These are phyloP conservation scores for Dysdera silvatica DNA, from an alignment of 1,140 invertebrate species.

Conservation along the genomic window DNA sequence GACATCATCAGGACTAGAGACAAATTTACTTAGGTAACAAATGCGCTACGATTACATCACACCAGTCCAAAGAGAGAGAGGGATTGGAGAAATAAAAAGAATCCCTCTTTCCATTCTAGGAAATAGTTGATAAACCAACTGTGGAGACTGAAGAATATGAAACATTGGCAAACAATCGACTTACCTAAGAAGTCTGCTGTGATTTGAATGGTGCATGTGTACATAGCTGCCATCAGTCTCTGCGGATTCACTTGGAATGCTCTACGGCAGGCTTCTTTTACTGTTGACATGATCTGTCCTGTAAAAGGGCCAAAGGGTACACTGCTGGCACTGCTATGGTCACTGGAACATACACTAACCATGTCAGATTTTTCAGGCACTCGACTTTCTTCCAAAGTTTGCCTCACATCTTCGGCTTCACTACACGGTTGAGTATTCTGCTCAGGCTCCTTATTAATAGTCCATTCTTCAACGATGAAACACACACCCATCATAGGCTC, in stretches of 20 bases:
- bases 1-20: no score
- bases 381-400: not conserved
- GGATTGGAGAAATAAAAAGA: no score
- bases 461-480: slow-evolving; percentile 78
- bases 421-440: slow-evolving; percentile 29
- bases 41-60: no score
- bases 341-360: slow-evolving; percentile 8
- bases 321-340: slow-evolving; percentile 16
- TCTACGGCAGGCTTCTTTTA: slow-evolving; percentile 79
- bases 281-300: slow-evolving; percentile 84
- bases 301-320: slow-evolving; percentile 49
- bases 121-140: not conserved
- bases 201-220: slow-evolving; percentile 84
- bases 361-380: slow-evolving; percentile 19
- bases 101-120: not conserved
- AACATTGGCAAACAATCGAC: slow-evolving; percentile 41
- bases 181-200: slow-evolving; percentile 87
- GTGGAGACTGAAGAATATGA: not conserved
- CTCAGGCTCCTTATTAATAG: slow-evolving; percentile 31
- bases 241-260: slow-evolving; percentile 84
- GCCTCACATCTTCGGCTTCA: slow-evolving; percentile 9
- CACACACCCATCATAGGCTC: slow-evolving; percentile 92
- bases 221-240: slow-evolving; percentile 92
- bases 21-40: no score
- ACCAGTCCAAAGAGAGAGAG: no score